Conservation (phyloP, 2,888 invertebrate species). For the Rutpela maculata region DNA sequence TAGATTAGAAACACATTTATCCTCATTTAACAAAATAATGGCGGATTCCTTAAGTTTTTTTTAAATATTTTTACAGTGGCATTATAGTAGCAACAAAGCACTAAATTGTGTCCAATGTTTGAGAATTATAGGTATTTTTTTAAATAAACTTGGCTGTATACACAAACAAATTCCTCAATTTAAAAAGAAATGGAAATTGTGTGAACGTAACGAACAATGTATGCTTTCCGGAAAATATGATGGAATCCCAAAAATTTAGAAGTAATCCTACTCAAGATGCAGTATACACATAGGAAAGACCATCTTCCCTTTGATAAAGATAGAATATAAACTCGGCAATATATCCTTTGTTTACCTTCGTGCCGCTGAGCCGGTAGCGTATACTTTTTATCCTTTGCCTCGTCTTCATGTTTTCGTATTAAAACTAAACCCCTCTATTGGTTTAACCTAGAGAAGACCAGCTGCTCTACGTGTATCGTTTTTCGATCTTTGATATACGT, state of each 20-base stretch:
- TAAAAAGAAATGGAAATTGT: background rate
- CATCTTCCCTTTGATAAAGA: slow-evolving; percentile 30
- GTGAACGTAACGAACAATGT: background rate
- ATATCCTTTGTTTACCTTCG: slow-evolving; percentile 41
- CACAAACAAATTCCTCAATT: background rate
- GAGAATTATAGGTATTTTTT: too few species aligned
- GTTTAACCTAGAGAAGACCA: slow-evolving; percentile 18
- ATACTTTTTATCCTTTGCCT: slow-evolving; percentile 31
- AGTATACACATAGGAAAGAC: slow-evolving; percentile 25
- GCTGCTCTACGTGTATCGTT: background rate
- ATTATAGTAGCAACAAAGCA: too few species aligned
- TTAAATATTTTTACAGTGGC: too few species aligned
- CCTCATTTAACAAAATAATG: too few species aligned
- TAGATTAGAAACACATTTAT: too few species aligned
- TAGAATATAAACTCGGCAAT: slow-evolving; percentile 21
- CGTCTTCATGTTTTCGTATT: slow-evolving; percentile 34
- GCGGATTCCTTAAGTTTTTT: too few species aligned
- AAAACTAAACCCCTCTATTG: slow-evolving; percentile 35
- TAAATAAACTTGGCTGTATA: too few species aligned
- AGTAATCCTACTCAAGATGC: slow-evolving; percentile 17
- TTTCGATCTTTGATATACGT: slow-evolving; percentile 17
- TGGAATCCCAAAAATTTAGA: slow-evolving; percentile 21
- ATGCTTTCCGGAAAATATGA: background rate
- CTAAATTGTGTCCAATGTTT: too few species aligned
- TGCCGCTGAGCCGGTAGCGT: slow-evolving; percentile 21